These are phyloP conservation scores for Bilobella aurantiaca DNA, from an alignment of 1,140 invertebrate species.

Conservation along the genomic window DNA sequence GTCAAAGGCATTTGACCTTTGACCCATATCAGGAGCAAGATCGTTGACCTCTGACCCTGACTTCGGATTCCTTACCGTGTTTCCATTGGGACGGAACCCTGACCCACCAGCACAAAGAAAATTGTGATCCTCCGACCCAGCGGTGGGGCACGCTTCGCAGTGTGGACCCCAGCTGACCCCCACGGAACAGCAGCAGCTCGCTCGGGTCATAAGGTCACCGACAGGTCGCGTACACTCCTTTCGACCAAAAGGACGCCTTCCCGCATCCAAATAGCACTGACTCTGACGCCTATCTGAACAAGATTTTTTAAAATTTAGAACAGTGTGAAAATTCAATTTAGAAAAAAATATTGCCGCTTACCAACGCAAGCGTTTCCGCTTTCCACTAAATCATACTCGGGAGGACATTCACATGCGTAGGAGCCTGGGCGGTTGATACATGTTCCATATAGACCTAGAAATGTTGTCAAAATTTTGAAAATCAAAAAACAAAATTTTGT, in stretches of 20 bases:
- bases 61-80: conserved; percentile 51
- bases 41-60: neutral
- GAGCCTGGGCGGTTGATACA: conserved; percentile 50
- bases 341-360: conserved; percentile 37
- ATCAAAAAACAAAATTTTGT: neutral
- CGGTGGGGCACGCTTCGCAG: conserved; percentile 67
- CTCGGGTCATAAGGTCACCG: conserved; percentile 55
- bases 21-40: neutral
- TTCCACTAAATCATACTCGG: conserved; percentile 51
- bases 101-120: conserved; percentile 69
- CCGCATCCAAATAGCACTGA: conserved; percentile 58
- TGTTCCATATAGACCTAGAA: conserved; percentile 39
- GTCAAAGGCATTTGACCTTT: too few relatives aligned
- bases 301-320: conserved; percentile 9
- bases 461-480: neutral
- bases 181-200: conserved; percentile 76
- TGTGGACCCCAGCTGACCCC: conserved; percentile 71
- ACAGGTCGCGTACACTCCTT: conserved; percentile 47
- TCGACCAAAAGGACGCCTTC: conserved; percentile 37
- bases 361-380: conserved; percentile 60
- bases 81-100: conserved; percentile 69
- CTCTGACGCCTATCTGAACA: conserved; percentile 62
- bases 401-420: conserved; percentile 46
- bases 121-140: conserved; percentile 59
- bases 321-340: neutral